Evolutionary conservation across 2,797 vertebrate species (phyloP), one percentile per base, ranked within the genome.

Genomic region (Smutsia gigantea): DNA sequence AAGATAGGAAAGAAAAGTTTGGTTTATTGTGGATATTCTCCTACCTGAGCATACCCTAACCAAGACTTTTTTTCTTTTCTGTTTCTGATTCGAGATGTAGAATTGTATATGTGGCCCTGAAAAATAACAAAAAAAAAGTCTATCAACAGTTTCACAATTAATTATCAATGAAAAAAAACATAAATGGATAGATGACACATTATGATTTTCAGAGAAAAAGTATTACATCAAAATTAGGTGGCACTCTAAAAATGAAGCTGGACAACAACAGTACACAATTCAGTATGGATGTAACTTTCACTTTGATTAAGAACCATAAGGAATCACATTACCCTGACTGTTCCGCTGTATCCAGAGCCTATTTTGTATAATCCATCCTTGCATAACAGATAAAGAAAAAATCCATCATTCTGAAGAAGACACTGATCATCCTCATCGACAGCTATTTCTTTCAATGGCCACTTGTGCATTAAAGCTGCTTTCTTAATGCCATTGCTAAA

Each of bases 281-380:
- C 71, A 59, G n/a, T 21, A 82, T 1, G 5, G n/a, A 14, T 72
- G 31, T 23, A 96, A 90, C 11, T 71, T 90, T 18, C 71, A 29
- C 3, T 91, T 71, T 7, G 27, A 96, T 86, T 74, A 51, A 93
- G 21, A 97, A 93, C 53, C 18, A 0, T 59, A 94, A 97, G 37
- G 21, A 97, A 96, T 75, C 46, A 88, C 74, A 94, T 98, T 99
- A 99, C 99, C 99, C 99, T 99, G 97, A 99, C 99, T 89, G 99
- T 99, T 97, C 99, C 99, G 46, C 99, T 99, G 98, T 99, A 99
- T 98, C 99, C 99, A 94, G 99, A 99, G 97, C 99, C 99, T 55
- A 99, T 99, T 99, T 99, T 99, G 98, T 99, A 99, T 94, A 99
- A 99, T 93, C 99, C 99, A 87, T 99, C 99, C 98, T 99, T 99